Evolutionary conservation across 2,113 vertebrate species (phyloP), one percentile per base, ranked within the genome.

Genomic region (Nasalis larvatus): DNA sequence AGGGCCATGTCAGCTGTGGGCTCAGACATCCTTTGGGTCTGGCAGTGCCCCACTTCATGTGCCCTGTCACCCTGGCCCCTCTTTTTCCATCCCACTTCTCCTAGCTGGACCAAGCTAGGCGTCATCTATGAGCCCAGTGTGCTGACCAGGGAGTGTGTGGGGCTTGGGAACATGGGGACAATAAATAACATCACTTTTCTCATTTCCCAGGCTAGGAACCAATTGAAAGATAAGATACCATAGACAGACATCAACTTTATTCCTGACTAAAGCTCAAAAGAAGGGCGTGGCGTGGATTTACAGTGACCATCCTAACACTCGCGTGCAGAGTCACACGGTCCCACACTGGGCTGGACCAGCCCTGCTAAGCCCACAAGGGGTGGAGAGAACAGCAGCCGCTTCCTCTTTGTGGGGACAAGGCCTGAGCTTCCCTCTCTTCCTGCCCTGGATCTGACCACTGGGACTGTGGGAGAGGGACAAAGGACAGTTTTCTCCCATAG

Each of bases 361-460:
- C 4, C 60, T 13, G 52, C 47, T 68, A 92, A 81, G 56, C 42
- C 30, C 9, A 9, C n/a, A 17, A 6, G 23, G 8, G 8, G 2
- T 40, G 12, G 37, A 40, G 76, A 6, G 25, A 25, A 17, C 30
- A 45, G 11, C 16, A 17, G 60, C 0, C 0, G 3, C 16, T 37
- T 42, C 49, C 40, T 54, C 20, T 89, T 42, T 77, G 6, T 0
- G 21, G 71, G 49, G 32, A 27, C 25, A 0, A 58, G 45, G 8
- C 23, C 4, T 27, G 47, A 11, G 74, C 14, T 86, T 52, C 27
- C 13, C 23, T 37, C n/a, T 11, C 0, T 6, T 13, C 16, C n/a
- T 45, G n/a, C 37, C 49, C 54, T 1, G 10, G 16, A 12, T 60
- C 58, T 49, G 40, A 66, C 16, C 16, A 42, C 68, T 68, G 56